These are phyloP conservation scores for Meda fulgida DNA, from an alignment of 2,797 vertebrate species.

Conservation along the genomic window DNA sequence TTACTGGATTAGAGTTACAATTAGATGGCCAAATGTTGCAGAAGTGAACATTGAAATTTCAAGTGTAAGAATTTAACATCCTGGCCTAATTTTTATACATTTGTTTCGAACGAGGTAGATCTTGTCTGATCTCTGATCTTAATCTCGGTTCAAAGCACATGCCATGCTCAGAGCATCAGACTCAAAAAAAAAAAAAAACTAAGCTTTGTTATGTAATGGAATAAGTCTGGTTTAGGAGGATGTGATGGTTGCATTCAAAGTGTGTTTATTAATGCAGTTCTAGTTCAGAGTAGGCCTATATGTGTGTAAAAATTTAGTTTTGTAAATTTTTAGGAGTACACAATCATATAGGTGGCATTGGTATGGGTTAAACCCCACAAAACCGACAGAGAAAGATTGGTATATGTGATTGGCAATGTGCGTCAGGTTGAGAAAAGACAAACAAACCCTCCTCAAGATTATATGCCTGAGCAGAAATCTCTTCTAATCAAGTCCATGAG, in stretches of 20 bases:
- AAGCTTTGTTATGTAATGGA: slow-evolving; percentile 19
- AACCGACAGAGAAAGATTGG: no score
- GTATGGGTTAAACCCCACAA: no score
- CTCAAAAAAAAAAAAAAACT: background rate
- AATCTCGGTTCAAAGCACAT: slow-evolving; percentile 11
- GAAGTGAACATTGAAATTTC: background rate
- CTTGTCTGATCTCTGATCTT: slow-evolving; percentile 9
- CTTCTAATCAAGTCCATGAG: slow-evolving; percentile 44
- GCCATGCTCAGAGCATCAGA: background rate
- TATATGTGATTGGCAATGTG: no score
- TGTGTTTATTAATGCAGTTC: background rate
- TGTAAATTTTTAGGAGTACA: no score
- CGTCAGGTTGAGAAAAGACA: no score
- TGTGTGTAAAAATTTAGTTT: no score
- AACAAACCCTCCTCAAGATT: no score
- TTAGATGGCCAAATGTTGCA: background rate
- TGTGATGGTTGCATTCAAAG: slow-evolving; percentile 16
- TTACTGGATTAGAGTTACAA: background rate
- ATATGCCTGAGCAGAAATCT: slow-evolving; percentile 14
- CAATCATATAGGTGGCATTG: no score
- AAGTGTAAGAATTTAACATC: background rate
- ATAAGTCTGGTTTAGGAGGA: background rate
- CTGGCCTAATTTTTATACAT: background rate
- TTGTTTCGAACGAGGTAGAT: slow-evolving; percentile 4
- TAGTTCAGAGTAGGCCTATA: background rate